Evolutionary conservation across 2,113 vertebrate species (phyloP).

Genomic region (Gallinago paraguaiae): DNA sequence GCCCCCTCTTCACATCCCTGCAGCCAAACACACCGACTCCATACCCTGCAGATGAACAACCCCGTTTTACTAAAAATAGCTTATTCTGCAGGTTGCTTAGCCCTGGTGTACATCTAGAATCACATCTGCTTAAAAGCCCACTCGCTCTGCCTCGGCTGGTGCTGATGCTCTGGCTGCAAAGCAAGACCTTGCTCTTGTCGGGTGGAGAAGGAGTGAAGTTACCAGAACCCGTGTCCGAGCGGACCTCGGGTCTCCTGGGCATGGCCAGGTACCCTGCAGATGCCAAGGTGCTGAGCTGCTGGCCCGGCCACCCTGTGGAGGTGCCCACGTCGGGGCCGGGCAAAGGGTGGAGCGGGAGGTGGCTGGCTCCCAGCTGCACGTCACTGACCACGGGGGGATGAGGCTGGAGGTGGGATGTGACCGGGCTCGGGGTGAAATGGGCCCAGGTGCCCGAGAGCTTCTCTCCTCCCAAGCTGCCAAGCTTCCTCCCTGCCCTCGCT

Average conservation of each 20-base stretch:
- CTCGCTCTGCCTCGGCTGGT: neutral
- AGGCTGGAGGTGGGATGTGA: slow-evolving; percentile 48
- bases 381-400: neutral
- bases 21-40: neutral
- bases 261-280: neutral
- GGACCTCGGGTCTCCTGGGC: neutral
- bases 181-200: fast-evolving
- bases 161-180: neutral
- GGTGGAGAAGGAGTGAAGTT: neutral
- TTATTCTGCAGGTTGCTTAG: neutral
- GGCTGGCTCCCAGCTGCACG: neutral
- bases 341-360: neutral
- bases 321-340: fast-evolving
- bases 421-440: slow-evolving; percentile 58
- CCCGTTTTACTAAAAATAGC: neutral
- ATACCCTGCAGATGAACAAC: neutral
- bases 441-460: slow-evolving; percentile 32
- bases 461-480: slow-evolving; percentile 49
- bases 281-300: neutral
- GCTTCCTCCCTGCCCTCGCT: slow-evolving; percentile 33
- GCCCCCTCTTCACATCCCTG: neutral
- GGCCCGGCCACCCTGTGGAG: neutral
- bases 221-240: neutral
- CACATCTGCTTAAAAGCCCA: neutral
- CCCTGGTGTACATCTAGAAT: neutral